Evolutionary conservation across 2,113 vertebrate genomes (phyloP).

Genomic region (Phalacrocorax pelagicus): DNA sequence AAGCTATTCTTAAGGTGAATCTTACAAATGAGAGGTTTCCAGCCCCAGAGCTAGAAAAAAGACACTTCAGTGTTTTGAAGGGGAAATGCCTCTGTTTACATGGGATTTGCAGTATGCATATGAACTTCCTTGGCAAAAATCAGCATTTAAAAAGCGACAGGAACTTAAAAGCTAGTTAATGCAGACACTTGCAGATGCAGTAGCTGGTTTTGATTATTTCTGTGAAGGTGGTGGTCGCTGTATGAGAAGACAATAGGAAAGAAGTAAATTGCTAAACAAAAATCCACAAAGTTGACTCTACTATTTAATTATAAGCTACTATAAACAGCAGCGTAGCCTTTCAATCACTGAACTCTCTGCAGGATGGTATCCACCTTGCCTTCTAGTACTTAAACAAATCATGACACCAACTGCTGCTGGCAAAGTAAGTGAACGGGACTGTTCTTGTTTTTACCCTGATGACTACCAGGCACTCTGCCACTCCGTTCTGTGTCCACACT

Average conservation of each 20-base stretch:
- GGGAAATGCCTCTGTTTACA: not conserved
- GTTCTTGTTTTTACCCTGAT: not conserved
- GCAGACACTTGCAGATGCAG: not conserved
- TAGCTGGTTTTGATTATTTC: not conserved
- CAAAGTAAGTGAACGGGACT: not conserved
- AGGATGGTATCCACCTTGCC: not conserved
- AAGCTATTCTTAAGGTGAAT: not conserved
- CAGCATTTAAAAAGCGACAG: conserved; percentile 31
- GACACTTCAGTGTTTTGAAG: not conserved
- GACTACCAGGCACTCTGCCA: not conserved
- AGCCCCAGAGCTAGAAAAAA: conserved; percentile 2
- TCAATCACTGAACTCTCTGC: not conserved
- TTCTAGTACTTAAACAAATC: not conserved
- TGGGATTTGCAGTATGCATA: not conserved
- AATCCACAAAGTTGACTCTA: not conserved
- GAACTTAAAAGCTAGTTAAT: not conserved
- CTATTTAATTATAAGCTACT: not conserved
- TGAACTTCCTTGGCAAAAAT: not conserved
- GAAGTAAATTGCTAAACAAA: not conserved
- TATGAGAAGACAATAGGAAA: not conserved
- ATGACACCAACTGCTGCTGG: not conserved
- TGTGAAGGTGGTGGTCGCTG: not conserved
- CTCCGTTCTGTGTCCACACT: not conserved
- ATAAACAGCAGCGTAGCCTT: not conserved
- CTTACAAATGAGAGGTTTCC: not conserved